Base-by-base conservation (phyloP, 2,797 vertebrate species). In the Lacerta agilis region DNA sequence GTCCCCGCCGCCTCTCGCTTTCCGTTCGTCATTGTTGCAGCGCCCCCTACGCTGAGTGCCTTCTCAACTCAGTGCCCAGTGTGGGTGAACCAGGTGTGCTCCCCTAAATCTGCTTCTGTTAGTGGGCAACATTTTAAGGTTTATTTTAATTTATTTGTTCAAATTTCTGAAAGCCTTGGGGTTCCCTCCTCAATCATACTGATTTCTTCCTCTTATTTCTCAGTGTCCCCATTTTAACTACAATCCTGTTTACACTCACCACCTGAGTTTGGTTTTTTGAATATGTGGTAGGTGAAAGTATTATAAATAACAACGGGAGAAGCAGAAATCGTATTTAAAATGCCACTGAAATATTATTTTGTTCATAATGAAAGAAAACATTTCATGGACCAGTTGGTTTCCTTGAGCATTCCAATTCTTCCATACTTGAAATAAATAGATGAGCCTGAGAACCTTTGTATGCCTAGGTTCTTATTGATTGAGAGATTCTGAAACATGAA, bases 361-460 rank as follows among this genome's bases (percentile, higher is more conserved):
- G 29, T 45, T 78, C 13, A 78, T 29, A 49, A 78, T 29, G 20
- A 27, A 23, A 78, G 27, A 78, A 11, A 78, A 75, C 38, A 75
- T 38, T 75, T 25, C 33, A 38, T 41, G 36, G 36, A 1, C 36
- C 33, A 45, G 15, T 15, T 71, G 29, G 38, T 27, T 69, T 83
- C 4, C 66, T 71, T 29, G 5, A 49, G 41, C 45, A 69, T 49
- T 49, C 41, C 15, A 27, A 33, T 27, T 67, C 2, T 49, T 36
- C 25, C 72, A 61, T 55, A 33, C 1, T 0, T 0, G 3, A 41
- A 38, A 18, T 6, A 71, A n/a, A 36, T 0, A 23, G 79, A 4
- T 61, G 41, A 17, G n/a, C 72, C 55, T 49, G 67, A 67, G 49
- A 17, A 0, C 27, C 86, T 89, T 38, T 38, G 69, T 64, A 0